Base-by-base conservation (phyloP, 2,888 invertebrate genomes). In the Watsonalla binaria region DNA sequence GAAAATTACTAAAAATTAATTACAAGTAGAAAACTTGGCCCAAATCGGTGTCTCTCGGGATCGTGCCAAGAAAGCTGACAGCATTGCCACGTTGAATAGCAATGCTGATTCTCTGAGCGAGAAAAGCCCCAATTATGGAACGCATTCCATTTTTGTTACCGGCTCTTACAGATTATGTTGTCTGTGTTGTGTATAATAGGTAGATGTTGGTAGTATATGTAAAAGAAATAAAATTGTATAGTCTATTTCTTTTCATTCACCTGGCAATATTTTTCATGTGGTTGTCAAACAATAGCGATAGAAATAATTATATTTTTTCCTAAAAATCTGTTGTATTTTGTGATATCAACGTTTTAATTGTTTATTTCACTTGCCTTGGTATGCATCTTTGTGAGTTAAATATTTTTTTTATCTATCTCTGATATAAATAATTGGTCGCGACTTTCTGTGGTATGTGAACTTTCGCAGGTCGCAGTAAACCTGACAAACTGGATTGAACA, bases 401-500 rank as follows among this genome's bases (percentile, higher is more conserved):
- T 56, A 47, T 33, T 34, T 33, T 42, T 42, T 8, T 33, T 34
- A 54, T 55, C 14, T 56, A n/a, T 35, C 47, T 51, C 34, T 49
- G 52, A 53, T 51, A 60, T 51, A 52, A 56, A 45, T 51, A 58
- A 52, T 51, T 53, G 54, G 55, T 55, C 53, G 15, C 55, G 54
- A 39, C 39, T 54, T 56, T 59, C 54, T 52, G 51, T 49, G 57
- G 61, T 57, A 61, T 66, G 65, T 65, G 73, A 73, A 76, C 73
- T 78, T 83, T 82, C 76, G 73, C 82, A 85, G 86, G 74, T 83
- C 74, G 76, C 72, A 73, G 73, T 76, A 76, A 76, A 81, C 76
- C 72, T 78, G 78, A 74, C 80, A 86, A 84, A 84, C 88, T 87
- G 87, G 86, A 86, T 84, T 81, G 80, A 76, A 75, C 71, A 76